These are phyloP conservation scores for Cebidichthys violaceus DNA, from an alignment of 2,113 vertebrate species.

Conservation along the genomic window DNA sequence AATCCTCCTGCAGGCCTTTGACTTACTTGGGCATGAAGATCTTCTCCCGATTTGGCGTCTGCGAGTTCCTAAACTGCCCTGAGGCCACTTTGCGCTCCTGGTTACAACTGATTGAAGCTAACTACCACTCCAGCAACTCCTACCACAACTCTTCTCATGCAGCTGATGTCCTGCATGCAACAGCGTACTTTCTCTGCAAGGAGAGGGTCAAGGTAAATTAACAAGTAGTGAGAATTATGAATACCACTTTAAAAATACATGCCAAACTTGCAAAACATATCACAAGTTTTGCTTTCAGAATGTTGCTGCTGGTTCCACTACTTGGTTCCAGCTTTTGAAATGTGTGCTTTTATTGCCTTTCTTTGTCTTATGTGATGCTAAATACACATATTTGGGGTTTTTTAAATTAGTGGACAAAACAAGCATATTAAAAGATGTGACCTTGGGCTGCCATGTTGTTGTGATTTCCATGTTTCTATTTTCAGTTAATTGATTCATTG, in stretches of 20 bases:
- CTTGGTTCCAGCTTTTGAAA: neutral
- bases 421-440: neutral
- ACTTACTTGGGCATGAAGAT: constrained; percentile 95
- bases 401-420: neutral
- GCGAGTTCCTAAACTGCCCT: constrained; percentile 93
- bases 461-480: neutral
- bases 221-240: neutral
- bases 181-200: constrained; percentile 95
- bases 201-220: constrained; percentile 92
- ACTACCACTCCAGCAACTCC: constrained; percentile 94
- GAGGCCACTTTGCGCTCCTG: constrained; percentile 92
- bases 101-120: constrained; percentile 94
- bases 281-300: neutral
- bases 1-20: constrained; percentile 87
- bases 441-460: neutral
- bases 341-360: neutral
- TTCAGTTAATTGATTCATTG: neutral
- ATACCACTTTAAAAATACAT: neutral
- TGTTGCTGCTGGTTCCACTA: neutral
- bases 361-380: neutral
- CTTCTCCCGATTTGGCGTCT: constrained; percentile 94
- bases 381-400: neutral
- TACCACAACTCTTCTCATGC: constrained; percentile 98
- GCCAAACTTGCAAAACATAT: neutral
- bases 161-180: constrained; percentile 95